Evolutionary conservation across 92 coral and sea anemone species (phyloP), one percentile per base, ranked within the genome.

Genomic region (Bergia puertoricense): DNA sequence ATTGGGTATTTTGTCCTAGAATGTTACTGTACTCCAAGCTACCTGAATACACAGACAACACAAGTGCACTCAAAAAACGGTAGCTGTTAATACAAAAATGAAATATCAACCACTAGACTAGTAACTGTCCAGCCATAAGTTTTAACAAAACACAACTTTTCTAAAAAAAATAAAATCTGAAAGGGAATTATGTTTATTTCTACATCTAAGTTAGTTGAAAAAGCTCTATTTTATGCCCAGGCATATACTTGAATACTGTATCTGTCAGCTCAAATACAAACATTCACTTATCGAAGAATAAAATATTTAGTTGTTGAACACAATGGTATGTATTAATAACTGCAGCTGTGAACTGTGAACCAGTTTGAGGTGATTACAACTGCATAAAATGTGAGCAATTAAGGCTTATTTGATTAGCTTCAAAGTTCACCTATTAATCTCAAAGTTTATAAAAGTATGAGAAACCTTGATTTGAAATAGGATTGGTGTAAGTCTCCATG

Each of bases 41-140:
- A 59, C 15, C 16, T 14, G 54, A 65, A 81, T 81, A 48, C 48
- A 81, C 85, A 40, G 85, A 81, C 74, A 74, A 43, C 48, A 41
- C 11, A 42, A 76, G 50, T 38, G 54, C 46, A 43, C 20, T 65
- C 46, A 14, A 81, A 30, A 81, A 36, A 57, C 10, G 22, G 42
- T 40, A n/a, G 54, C 39, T 7, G 13, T 36, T 65, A 42, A 67
- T 48, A 79, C 39, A 81, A 56, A 37, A 38, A 62, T 57, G 69
- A 81, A 72, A 82, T 82, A 69, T 68, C 77, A 84, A 84, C 48
- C 38, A 84, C 20, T 46, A 67, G 78, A 72, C 67, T 76, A 37
- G 77, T 22, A 4, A 37, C 36, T 76, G 48, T 76, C 44, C 22
- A 76, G 78, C 40, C 42, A 74, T 30, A 41, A 76, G n/a, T 42